Evolutionary conservation across 2,113 vertebrate species (phyloP).

Genomic region (Heloderma charlesbogerti): DNA sequence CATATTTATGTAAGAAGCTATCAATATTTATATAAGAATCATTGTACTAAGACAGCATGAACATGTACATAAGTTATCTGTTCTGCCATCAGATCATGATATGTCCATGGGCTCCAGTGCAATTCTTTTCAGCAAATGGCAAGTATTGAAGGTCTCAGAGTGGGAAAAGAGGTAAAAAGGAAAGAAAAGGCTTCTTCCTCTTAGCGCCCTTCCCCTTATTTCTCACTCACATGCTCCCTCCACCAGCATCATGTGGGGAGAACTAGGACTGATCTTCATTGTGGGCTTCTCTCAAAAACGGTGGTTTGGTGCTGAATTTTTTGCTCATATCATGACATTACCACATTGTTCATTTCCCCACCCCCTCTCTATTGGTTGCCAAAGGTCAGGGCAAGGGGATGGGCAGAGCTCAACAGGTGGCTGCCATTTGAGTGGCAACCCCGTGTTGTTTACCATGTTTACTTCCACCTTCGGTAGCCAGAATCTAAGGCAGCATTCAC

Average conservation of each 20-base stretch:
- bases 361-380: too few species aligned
- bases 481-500: not conserved
- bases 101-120: not conserved
- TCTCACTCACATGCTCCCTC: not conserved
- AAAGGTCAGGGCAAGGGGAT: too few species aligned
- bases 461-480: not conserved
- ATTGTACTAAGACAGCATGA: not conserved
- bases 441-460: too few species aligned
- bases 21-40: slow-evolving; percentile 6
- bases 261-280: not conserved
- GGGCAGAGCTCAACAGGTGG: too few species aligned
- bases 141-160: not conserved
- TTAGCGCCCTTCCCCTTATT: not conserved
- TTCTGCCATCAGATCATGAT: not conserved
- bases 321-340: too few species aligned
- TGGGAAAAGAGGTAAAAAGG: not conserved
- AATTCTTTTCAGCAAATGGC: not conserved
- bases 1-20: not conserved
- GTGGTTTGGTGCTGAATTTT: not conserved
- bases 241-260: not conserved
- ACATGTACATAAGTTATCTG: not conserved
- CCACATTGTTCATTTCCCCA: too few species aligned
- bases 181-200: not conserved
- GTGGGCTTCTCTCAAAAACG: not conserved
- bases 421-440: too few species aligned